Evolutionary conservation across 2,113 vertebrate genomes (phyloP).

Genomic region (Cnemophilus loriae): DNA sequence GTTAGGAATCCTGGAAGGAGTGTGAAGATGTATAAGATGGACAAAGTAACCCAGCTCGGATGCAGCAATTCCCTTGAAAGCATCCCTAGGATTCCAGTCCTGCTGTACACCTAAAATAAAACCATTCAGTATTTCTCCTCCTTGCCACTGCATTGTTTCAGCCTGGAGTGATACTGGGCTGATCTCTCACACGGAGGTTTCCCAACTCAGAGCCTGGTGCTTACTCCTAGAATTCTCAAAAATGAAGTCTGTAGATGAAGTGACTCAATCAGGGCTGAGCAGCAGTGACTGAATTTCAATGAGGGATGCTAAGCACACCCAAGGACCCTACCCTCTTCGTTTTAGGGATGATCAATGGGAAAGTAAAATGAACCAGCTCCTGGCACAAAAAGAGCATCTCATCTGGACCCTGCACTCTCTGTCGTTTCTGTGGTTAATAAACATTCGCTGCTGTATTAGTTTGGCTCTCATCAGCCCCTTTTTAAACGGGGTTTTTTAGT

Average conservation of each 20-base stretch:
- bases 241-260: neutral
- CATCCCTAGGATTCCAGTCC: neutral
- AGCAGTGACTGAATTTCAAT: neutral
- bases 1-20: neutral
- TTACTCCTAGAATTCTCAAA: neutral
- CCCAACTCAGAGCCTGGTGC: neutral
- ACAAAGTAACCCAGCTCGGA: neutral
- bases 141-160: neutral
- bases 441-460: rapidly evolving
- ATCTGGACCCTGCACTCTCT: neutral
- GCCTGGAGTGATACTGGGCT: neutral
- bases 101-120: neutral
- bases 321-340: neutral
- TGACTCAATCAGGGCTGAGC: neutral
- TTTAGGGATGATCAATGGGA: neutral
- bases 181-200: neutral
- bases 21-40: neutral
- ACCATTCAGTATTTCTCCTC: neutral
- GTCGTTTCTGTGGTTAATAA: neutral
- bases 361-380: neutral
- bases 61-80: neutral
- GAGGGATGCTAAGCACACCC: neutral
- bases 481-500: neutral
- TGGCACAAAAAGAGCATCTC: neutral
- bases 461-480: neutral